phyloP scores from a whole-genome alignment of 2,113 vertebrate species.

The Cochlearius cochlearius region DNA sequence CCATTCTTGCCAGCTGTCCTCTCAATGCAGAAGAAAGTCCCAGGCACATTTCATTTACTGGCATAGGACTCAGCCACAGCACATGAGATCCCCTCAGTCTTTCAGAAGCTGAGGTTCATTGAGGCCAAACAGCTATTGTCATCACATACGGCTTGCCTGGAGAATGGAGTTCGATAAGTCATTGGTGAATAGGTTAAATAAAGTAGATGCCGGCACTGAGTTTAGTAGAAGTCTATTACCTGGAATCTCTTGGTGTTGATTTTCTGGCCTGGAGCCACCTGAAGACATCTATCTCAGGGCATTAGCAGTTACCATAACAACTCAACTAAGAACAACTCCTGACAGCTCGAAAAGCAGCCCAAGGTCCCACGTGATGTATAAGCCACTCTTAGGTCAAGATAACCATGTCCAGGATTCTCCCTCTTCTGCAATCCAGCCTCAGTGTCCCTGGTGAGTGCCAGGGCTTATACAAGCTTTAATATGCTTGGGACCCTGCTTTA shows the following conservation, averaged over 20 bases:
- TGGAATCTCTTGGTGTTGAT: constrained; percentile 50
- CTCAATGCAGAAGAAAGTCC: not conserved
- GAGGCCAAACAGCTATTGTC: not conserved
- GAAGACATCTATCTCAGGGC: constrained; percentile 38
- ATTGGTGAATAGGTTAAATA: constrained; percentile 37
- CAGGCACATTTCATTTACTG: not conserved
- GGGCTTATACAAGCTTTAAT: not conserved
- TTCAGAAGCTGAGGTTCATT: not conserved
- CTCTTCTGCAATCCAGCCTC: not conserved
- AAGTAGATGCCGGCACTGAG: not conserved
- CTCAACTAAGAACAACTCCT: constrained; percentile 10
- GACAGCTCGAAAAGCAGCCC: not conserved
- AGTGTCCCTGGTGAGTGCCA: not conserved
- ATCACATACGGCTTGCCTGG: not conserved
- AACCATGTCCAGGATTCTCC: not conserved
- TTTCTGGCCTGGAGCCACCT: constrained; percentile 55
- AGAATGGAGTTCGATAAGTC: constrained; percentile 29
- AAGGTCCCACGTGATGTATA: not conserved
- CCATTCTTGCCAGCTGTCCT: not conserved
- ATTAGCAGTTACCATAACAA: constrained; percentile 63
- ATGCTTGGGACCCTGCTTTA: not conserved
- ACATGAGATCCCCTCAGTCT: not conserved
- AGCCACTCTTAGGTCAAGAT: not conserved
- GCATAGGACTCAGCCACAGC: not conserved
- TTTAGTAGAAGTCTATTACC: constrained; percentile 51